Base-by-base conservation (phyloP, 1,140 invertebrate species). In the Planococcus citri region DNA sequence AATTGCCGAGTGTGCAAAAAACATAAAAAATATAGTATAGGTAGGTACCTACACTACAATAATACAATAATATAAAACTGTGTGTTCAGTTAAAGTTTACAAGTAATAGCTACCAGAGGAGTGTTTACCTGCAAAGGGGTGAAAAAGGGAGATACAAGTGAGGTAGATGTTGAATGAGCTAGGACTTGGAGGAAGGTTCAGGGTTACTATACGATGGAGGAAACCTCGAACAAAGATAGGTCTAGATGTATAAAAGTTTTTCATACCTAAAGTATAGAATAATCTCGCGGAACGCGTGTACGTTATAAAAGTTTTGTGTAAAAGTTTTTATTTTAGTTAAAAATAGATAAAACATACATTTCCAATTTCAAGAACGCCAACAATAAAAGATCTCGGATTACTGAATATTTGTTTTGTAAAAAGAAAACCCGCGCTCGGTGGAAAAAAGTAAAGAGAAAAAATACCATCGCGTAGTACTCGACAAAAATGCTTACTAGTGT, bases 331-430 rank as follows among this genome's bases (percentile, higher is more conserved):
- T 51, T 51, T 51, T 20, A 51, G 41, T 20, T 51, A 51, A 51
- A 51, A 51, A 14, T 17, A 51, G 41, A 51, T 51, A 51, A 51
- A 51, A 51, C 41, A 51, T 51, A 51, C 41, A 51, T 51, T 51
- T 51, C 41, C 41, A 51, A 51, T 51, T 51, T 51, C 41, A 14
- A 51, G 12, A 51, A 51, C n/a, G n/a, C n/a, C 41, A 51, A 51
- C 41, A 51, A 51, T 51, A 51, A 51, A 51, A 51, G 12, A 51
- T 51, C 41, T 51, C 41, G 12, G n/a, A 20, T 51, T 51, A 51
- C 41, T 51, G 41, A 51, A 51, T 51, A 51, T 51, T 51, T 51
- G 41, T 51, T 51, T 51, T 51, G n/a, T n/a, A 17, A 51, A 33
- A 51, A 51, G 41, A 51, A 20, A n/a, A 20, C 6, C 4, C 29